Evolutionary conservation across 2,113 vertebrate species (phyloP), one percentile per base, ranked within the genome.

Genomic region (Crocuta crocuta): DNA sequence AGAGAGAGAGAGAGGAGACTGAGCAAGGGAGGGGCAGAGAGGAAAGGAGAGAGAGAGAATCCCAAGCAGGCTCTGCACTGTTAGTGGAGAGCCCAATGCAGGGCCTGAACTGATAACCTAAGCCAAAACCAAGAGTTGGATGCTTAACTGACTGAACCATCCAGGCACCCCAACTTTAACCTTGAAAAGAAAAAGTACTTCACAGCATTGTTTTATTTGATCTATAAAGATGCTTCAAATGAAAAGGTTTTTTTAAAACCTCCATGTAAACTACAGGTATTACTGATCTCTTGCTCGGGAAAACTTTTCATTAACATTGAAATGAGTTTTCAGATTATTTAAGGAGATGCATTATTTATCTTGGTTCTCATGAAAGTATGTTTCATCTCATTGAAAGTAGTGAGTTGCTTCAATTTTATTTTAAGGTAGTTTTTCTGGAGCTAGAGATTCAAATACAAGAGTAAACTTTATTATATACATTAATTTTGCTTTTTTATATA

Each of bases 351-450:
- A 31, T 93, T 78, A 23, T 55, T 79, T 91, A 88, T 83, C 45
- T 95, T 89, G 31, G 21, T 85, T 83, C 17, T 21, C 26, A 23
- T 78, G 50, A 91, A 97, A 89, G 66, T 91, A 82, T 65, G 50
- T 58, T 95, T 78, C 94, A 94, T 1, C 2, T 94, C 33, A 82
- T 90, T 43, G 17, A 89, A 92, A 83, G 80, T 76, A 71, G 53
- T 68, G n/a, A 89, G 39, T 86, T 85, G 65, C 33, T 86, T 94
- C 80, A 80, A 0, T 90, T 92, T 89, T 95, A 94, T 82, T 90
- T 97, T 26, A 48, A 4, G 21, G 10, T 93, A 23, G 2, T 85
- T 81, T 74, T 68, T 85, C 39, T 91, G 66, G 48, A 71, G 4
- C 21, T 78, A 2, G 50, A 95, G 65, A 58, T 92, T 93, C 66